A percentile compares a stretch with the other conserved stretches of the same genome.
Conservation (phyloP, 2,113 vertebrate species). For the Eira barbara region DNA sequence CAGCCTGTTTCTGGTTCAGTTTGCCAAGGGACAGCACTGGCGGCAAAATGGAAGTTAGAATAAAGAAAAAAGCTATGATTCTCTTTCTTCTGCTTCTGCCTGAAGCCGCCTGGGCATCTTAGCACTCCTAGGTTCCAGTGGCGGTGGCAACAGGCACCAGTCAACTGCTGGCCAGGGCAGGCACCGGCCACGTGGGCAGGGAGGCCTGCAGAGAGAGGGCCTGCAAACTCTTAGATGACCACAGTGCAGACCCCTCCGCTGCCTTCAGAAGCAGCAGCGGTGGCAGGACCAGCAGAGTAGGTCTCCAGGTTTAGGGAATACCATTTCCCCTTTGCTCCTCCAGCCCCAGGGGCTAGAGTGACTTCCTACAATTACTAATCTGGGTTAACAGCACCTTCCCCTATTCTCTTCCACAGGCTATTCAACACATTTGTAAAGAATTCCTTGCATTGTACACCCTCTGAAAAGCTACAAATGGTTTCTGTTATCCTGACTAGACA, state of each 20-base stretch:
- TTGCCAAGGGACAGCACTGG: neutral
- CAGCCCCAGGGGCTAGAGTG: neutral
- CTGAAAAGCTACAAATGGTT: conserved; percentile 13
- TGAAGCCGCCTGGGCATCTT: neutral
- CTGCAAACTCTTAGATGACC: neutral
- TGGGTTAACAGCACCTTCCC: neutral
- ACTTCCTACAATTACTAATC: neutral
- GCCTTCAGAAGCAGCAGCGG: neutral
- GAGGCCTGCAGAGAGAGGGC: too few species aligned
- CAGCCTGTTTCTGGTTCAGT: neutral
- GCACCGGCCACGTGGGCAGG: neutral
- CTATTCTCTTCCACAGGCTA: neutral
- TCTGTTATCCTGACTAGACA: neutral
- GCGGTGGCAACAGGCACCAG: neutral
- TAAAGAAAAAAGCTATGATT: neutral
- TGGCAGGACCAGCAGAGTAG: neutral
- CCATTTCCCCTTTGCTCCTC: neutral
- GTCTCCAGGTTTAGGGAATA: neutral
- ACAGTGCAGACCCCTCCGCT: fast-evolving
- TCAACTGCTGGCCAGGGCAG: too few species aligned
- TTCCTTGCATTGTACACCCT: neutral
- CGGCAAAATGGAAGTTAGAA: neutral
- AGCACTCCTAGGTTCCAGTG: neutral
- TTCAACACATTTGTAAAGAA: neutral
- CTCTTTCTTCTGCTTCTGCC: neutral